Percentiles rank a stretch among this genome's conserved stretches.
These are phyloP conservation scores for Hemithea aestivaria DNA, from an alignment of 2,888 invertebrate genomes.

Conservation along the genomic window DNA sequence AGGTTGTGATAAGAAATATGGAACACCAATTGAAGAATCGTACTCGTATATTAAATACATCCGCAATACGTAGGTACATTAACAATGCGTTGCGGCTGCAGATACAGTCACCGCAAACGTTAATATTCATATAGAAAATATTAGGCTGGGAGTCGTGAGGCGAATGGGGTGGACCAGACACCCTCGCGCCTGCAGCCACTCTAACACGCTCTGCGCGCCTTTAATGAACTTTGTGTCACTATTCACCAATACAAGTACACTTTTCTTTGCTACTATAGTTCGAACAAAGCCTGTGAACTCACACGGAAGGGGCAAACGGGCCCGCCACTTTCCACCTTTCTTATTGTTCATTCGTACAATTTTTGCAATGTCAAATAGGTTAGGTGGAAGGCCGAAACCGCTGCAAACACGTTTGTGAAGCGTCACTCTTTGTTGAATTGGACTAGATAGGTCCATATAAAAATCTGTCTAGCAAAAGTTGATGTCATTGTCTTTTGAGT, in stretches of 20 bases:
- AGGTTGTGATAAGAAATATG: no score
- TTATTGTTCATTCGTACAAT: slow-evolving; percentile 56
- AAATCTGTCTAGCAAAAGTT: no score
- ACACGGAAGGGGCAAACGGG: slow-evolving; percentile 61
- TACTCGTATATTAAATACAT: no score
- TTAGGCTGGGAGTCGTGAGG: slow-evolving; percentile 42
- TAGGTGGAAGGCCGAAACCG: slow-evolving; percentile 14
- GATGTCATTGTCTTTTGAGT: no score
- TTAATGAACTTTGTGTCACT: slow-evolving; percentile 77
- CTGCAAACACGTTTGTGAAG: neutral
- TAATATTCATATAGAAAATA: slow-evolving; percentile 66
- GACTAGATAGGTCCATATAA: no score
- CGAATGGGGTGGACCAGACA: slow-evolving; percentile 32
- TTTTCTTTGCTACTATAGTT: slow-evolving; percentile 71
- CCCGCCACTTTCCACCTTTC: slow-evolving; percentile 53
- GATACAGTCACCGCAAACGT: slow-evolving; percentile 28
- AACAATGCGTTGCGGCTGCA: slow-evolving; percentile 17
- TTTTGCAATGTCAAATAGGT: slow-evolving; percentile 55
- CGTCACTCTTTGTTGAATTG: neutral
- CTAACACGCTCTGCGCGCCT: slow-evolving; percentile 72
- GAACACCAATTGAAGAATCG: no score
- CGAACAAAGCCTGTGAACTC: slow-evolving; percentile 69
- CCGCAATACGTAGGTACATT: no score
- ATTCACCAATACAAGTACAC: slow-evolving; percentile 73
- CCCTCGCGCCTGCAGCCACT: slow-evolving; percentile 62